A percentile compares a stretch with the other conserved stretches of the same genome.
Evolutionary conservation across 2,888 invertebrate genomes (phyloP).

Genomic region (Apantesis nais): DNA sequence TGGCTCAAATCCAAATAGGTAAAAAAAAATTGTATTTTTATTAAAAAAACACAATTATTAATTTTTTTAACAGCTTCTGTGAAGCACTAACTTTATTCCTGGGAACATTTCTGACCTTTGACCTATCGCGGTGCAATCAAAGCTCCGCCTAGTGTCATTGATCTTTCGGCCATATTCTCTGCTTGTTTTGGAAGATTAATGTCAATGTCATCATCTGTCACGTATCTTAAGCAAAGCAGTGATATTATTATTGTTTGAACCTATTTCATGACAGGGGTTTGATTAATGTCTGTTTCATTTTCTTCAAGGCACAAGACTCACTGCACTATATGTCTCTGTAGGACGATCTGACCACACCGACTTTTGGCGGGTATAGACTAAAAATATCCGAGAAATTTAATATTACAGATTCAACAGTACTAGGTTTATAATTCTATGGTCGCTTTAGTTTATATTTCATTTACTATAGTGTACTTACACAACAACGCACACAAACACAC

Average conservation of each 20-base stretch:
- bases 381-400: not conserved
- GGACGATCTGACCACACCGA: not conserved
- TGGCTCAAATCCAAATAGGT: not conserved
- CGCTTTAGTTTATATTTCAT: not conserved
- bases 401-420: not conserved
- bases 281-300: not conserved
- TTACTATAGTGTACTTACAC: not conserved
- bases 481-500: not conserved
- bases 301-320: not conserved
- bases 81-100: not conserved
- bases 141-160: conserved; percentile 14
- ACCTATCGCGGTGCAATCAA: conserved; percentile 11
- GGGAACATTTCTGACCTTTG: conserved; percentile 2
- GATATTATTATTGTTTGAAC: not conserved
- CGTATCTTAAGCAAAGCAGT: not conserved
- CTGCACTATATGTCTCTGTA: not conserved
- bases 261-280: not conserved
- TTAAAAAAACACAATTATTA: no score
- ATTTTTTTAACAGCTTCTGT: not conserved
- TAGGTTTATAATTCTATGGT: not conserved
- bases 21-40: no score
- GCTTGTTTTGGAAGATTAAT: not conserved
- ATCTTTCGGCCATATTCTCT: not conserved
- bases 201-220: conserved; percentile 8
- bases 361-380: not conserved